Evolutionary conservation across 2,797 vertebrate species (phyloP), one percentile per base, ranked within the genome.

Genomic region (Tarsius wallacei): DNA sequence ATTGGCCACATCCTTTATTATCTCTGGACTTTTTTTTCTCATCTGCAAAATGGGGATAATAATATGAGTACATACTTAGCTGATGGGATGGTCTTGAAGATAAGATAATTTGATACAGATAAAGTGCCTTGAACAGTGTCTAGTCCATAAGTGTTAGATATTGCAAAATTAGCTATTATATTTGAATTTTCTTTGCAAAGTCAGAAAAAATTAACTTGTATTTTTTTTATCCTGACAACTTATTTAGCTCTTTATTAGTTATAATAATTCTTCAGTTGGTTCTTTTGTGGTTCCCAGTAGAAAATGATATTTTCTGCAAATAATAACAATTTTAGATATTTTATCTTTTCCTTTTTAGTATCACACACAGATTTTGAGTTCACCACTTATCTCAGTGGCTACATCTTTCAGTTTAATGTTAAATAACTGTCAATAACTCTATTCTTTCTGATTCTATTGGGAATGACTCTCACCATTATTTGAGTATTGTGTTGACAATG

Each of bases 111-210:
- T 70, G 28, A 77, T 64, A 59, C 3, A 21, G 15, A 3, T 68
- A 51, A 71, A 71, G 24, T 90, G 64, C 12, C 33, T 82, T 93
- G 22, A 71, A 71, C 0, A 71, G 36, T 64, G 12, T 5, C 10
- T 85, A n/a, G 2, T 9, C 33, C 17, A 22, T 95, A 53, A n/a
- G 6, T 49, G 36, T 77, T 53, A 80, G 47, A n/a, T 81, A 15
- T 51, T 61, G n/a, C 26, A 53, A 33, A 77, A 70, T 42, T 73
- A 85, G 42, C 31, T 81, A 81, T 59, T 64, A 49, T 9, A 53
- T 63, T 87, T 84, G 49, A 49, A 53, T 73, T 95, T 9, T 91
- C 93, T 88, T 14, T 78, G 42, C 10, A 24, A 90, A 84, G 12
- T 80, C 8, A 70, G 64, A 33, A 88, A 86, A 33, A 53, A 33